Percentiles rank a stretch among this genome's conserved stretches.
phyloP scores from a whole-genome alignment of 2,113 vertebrate species.

The Campylorhamphus procurvoides region DNA sequence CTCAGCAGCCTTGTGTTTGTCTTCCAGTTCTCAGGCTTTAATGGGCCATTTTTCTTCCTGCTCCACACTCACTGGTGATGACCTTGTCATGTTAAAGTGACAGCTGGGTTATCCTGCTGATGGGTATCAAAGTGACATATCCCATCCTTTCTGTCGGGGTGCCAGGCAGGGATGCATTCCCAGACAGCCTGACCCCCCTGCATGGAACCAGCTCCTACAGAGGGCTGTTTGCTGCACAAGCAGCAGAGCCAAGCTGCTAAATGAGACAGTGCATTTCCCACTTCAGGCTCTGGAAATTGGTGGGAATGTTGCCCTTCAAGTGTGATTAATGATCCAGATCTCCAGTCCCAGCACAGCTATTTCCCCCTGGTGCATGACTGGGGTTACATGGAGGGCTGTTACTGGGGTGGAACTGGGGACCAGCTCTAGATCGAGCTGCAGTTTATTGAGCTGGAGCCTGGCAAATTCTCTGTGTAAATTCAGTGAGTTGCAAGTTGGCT shows the following conservation, averaged over 20 bases:
- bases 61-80: not conserved
- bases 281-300: not conserved
- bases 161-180: slow-evolving; percentile 13
- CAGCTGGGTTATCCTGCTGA: not conserved
- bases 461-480: not conserved
- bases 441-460: not conserved
- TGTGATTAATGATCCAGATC: slow-evolving; percentile 2
- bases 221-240: not conserved
- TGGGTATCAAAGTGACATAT: slow-evolving; percentile 17
- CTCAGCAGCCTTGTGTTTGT: not conserved
- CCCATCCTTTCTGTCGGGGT: slow-evolving; percentile 14
- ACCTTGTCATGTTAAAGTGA: slow-evolving; percentile 62
- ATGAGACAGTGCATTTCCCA: not conserved
- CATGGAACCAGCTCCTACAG: not conserved
- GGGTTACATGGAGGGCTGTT: not conserved
- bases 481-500: not conserved
- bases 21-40: not conserved
- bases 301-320: not conserved
- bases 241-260: not conserved
- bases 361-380: not conserved
- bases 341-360: not conserved
- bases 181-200: not conserved
- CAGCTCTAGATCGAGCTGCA: not conserved
- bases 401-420: not conserved
- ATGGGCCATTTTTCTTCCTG: slow-evolving; percentile 55